phyloP scores from a whole-genome alignment of 2,888 invertebrate species.

The Pachycephus smyrnensis region DNA sequence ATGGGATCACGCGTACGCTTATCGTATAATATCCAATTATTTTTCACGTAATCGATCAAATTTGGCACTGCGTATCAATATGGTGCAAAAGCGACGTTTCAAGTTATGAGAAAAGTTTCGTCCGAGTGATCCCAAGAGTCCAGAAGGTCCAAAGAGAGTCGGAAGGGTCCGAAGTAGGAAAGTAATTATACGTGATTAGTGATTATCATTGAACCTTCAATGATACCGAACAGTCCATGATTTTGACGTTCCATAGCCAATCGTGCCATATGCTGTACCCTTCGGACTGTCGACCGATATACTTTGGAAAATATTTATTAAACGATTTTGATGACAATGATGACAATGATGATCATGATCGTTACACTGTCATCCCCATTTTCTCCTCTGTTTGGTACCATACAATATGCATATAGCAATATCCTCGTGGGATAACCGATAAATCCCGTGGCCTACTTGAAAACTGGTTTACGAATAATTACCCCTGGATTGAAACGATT shows the following conservation, averaged over 20 bases:
- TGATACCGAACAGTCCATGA: not conserved
- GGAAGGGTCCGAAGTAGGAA: not conserved
- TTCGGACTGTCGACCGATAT: not conserved
- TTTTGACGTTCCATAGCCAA: not conserved
- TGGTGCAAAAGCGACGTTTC: not conserved
- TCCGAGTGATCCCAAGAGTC: not conserved
- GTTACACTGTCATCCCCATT: not conserved
- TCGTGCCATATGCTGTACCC: not conserved
- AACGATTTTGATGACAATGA: too few relatives aligned
- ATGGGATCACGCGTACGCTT: not conserved
- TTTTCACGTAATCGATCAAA: not conserved
- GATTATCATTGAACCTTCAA: not conserved
- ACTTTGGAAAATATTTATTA: not conserved
- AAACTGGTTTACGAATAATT: not conserved
- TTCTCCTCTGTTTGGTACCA: not conserved
- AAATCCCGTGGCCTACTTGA: not conserved
- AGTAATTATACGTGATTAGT: not conserved
- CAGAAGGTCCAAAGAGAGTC: not conserved
- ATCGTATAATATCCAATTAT: not conserved
- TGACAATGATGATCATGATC: too few relatives aligned
- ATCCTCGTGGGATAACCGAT: not conserved
- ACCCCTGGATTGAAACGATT: not conserved
- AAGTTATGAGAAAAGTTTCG: not conserved
- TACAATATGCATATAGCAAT: not conserved
- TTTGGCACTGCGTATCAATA: not conserved